phyloP scores from a whole-genome alignment of 2,113 vertebrate species.

The Phaetusa simplex region DNA sequence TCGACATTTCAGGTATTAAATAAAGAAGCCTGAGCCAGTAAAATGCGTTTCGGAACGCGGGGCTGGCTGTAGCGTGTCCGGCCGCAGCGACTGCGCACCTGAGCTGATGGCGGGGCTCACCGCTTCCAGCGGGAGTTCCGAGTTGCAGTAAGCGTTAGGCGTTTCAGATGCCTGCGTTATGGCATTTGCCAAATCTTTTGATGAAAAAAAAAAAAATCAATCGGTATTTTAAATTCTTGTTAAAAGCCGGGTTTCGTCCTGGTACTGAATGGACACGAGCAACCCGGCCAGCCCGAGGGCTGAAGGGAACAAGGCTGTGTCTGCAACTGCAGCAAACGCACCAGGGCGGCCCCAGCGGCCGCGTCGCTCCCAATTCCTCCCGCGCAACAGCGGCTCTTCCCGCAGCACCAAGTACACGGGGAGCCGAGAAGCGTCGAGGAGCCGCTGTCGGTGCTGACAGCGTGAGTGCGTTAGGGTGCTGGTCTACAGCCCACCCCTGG shows the following conservation, averaged over 20 bases:
- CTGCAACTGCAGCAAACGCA: no score
- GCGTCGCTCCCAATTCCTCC: accelerated
- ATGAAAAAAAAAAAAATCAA: not conserved
- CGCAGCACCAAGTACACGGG: accelerated
- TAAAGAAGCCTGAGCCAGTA: not conserved
- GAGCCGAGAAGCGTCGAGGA: not conserved
- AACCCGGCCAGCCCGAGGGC: accelerated
- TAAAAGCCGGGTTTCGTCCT: not conserved
- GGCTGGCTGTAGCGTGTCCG: not conserved
- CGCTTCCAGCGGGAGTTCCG: accelerated
- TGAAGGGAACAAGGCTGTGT: accelerated
- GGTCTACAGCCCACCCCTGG: accelerated
- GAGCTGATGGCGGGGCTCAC: not conserved
- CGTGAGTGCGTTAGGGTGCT: accelerated
- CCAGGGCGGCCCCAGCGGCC: accelerated
- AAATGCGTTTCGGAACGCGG: not conserved
- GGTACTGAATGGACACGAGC: not conserved
- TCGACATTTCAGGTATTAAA: not conserved
- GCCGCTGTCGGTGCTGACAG: accelerated
- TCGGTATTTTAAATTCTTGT: not conserved
- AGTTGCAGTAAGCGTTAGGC: not conserved
- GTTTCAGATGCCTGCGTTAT: no score
- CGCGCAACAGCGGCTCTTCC: no score
- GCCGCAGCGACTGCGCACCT: not conserved
- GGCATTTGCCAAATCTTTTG: not conserved